Conservation (phyloP, 2,113 vertebrate genomes). For the Garra rufa region DNA sequence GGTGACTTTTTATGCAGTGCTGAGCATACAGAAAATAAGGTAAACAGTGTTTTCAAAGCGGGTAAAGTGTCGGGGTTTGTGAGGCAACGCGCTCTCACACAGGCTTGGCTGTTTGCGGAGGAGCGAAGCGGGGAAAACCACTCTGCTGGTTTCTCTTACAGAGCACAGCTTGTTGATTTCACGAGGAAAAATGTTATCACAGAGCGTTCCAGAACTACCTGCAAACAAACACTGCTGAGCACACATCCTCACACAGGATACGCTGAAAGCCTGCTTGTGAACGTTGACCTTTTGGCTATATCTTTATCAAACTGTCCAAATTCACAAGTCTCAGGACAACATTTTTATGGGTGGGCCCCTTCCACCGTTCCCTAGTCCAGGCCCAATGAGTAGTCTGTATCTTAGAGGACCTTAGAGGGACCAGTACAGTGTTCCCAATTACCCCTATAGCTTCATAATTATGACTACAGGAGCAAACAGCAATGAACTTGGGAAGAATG, state of each 20-base stretch:
- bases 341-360: background rate
- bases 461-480: background rate
- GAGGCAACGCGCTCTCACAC: slow-evolving; percentile 60
- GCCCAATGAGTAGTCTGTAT: background rate
- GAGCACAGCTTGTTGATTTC: slow-evolving; percentile 72
- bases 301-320: slow-evolving; percentile 4
- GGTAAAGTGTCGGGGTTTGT: slow-evolving; percentile 68
- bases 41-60: slow-evolving; percentile 68
- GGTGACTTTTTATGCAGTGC: slow-evolving; percentile 58
- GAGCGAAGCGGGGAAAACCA: slow-evolving; percentile 22
- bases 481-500: background rate
- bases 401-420: background rate
- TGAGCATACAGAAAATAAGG: slow-evolving; percentile 63
- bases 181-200: slow-evolving; percentile 72
- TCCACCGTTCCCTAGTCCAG: background rate
- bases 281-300: background rate
- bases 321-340: background rate
- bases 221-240: slow-evolving; percentile 65
- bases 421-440: background rate
- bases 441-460: background rate
- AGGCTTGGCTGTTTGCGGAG: slow-evolving; percentile 69
- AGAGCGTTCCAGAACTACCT: slow-evolving; percentile 63
- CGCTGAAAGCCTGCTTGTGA: slow-evolving; percentile 21
- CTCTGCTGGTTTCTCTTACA: slow-evolving; percentile 64
- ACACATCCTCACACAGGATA: slow-evolving; percentile 46